Evolutionary conservation across 2,888 invertebrate genomes (phyloP), one percentile per base, ranked within the genome.

Genomic region (Chrysolina oricalcia): DNA sequence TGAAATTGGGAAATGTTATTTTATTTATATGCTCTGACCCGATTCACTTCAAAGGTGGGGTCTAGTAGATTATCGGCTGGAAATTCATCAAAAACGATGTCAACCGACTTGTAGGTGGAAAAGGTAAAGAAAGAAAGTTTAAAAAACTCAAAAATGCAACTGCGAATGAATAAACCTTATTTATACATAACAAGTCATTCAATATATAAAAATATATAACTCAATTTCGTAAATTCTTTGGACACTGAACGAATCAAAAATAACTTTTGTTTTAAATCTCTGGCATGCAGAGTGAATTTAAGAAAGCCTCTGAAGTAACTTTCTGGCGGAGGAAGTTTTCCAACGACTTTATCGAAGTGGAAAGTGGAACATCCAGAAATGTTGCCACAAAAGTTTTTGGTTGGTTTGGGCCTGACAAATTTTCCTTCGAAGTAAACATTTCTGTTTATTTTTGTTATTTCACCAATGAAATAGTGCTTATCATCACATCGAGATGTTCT

Each of bases 341-440:
- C 63, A 21, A 64, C 63, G 40, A 64, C 41, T 21, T 64, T 11
- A n/a, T 64, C 62, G 27, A 62, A 62, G 13, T 56, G 41, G 21
- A 17, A 19, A 40, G 21, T 66, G 66, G 66, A 66, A 48, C 66
- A 66, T 46, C 35, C 15, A 50, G 67, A 27, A 67, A 67, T 15
- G 48, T 50, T 50, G 40, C 53, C 67, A 35, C 67, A 67, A 53
- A 50, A 53, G 17, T 66, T 67, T 35, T 67, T 50, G 15, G 67
- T 50, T 35, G 23, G 23, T 40, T 64, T 40, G 40, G n/a, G 40
- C 41, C 41, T 64, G n/a, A 64, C 40, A 19, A 64, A 64, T 40
- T 67, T 50, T n/a, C 53, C 48, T 67, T 53, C 53, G 53, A 67
- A 67, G 27, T 67, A 50, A 19, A n/a, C 67, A 23, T 50, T 50